A percentile compares a stretch with the other conserved stretches of the same genome.
Conservation (phyloP, 2,888 invertebrate genomes). For the Ptychoptera albimana region DNA sequence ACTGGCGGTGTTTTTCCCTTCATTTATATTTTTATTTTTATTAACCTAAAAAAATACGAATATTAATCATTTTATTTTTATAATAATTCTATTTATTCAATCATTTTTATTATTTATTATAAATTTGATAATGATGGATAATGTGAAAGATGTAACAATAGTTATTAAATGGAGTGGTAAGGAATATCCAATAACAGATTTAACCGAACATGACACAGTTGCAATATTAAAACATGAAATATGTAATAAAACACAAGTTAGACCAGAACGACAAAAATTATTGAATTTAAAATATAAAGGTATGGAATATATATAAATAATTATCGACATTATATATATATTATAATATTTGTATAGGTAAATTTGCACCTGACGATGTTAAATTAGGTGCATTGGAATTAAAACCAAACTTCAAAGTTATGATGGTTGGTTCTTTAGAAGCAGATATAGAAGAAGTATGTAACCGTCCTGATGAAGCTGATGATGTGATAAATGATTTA, state of each 20-base stretch:
- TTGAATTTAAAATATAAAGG: conserved; percentile 87
- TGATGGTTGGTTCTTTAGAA: conserved; percentile 95
- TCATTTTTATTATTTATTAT: background rate
- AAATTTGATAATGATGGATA: conserved; percentile 11
- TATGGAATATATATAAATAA: conserved; percentile 20
- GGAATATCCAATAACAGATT: conserved; percentile 62
- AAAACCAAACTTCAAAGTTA: conserved; percentile 78
- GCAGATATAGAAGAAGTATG: conserved; percentile 77
- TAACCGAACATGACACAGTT: conserved; percentile 65
- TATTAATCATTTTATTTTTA: too few relatives aligned
- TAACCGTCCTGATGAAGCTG: conserved; percentile 62
- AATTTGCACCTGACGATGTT: conserved; percentile 66
- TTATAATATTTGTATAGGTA: conserved; percentile 39
- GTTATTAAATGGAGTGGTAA: conserved; percentile 89
- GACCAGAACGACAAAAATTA: conserved; percentile 85
- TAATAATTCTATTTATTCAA: too few relatives aligned
- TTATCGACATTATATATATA: background rate
- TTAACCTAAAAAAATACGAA: too few relatives aligned
- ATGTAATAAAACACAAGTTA: conserved; percentile 73
- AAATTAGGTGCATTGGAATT: conserved; percentile 59
- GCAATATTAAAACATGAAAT: conserved; percentile 66
- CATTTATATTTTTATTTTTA: too few relatives aligned
- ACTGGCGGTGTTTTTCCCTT: too few relatives aligned
- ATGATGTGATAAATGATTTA: conserved; percentile 80
- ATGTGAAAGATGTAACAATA: conserved; percentile 32